Base-by-base conservation (phyloP, 2,888 invertebrate genomes). In the Pemphredon lugubris region DNA sequence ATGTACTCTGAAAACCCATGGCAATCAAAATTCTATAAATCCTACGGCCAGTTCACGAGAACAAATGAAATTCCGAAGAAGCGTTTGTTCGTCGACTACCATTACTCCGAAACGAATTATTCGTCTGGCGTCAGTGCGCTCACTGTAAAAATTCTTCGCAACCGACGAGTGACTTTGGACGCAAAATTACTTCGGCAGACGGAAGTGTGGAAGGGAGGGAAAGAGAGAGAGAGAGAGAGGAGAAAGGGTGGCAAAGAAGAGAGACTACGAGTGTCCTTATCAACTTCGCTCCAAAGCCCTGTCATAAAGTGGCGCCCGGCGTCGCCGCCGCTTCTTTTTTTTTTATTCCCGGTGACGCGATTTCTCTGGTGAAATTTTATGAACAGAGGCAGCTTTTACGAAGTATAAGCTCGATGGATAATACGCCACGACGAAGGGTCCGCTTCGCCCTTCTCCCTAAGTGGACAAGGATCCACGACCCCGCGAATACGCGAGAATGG, bases 311-410 rank as follows among this genome's bases (percentile, higher is more conserved):
- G 57, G 59, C 60, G 47, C 53, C 14, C 23, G 39, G 48, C 57
- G 44, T 61, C 50, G 53, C 9, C 44, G 45, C n/a, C 9, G 54
- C 14, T 48, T 42, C 51, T 34, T 47, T 37, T 6, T 23, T 26
- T 55, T 34, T 47, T 37, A 7, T 23, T 26, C 9, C 39, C 34
- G 7, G 42, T 50, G 64, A 50, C 42, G 59, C 58, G 63, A 66
- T 66, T 57, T 70, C 45, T 39, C 45, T 53, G 58, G 63, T 55
- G 64, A 77, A 73, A 58, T 77, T 77, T 75, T 44, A 66, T 69
- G 57, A 59, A 73, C 63, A 60, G 51, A 63, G 47, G 32, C 34
- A 67, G 77, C 69, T 66, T 76, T 66, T 58, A 68, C 39, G 64
- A 65, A 54, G 59, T 77, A 53, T 34, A 58, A 73, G 60, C 37